Evolutionary conservation across 2,113 vertebrate species (phyloP), one percentile per base, ranked within the genome.

Genomic region (Antidorcas marsupialis): DNA sequence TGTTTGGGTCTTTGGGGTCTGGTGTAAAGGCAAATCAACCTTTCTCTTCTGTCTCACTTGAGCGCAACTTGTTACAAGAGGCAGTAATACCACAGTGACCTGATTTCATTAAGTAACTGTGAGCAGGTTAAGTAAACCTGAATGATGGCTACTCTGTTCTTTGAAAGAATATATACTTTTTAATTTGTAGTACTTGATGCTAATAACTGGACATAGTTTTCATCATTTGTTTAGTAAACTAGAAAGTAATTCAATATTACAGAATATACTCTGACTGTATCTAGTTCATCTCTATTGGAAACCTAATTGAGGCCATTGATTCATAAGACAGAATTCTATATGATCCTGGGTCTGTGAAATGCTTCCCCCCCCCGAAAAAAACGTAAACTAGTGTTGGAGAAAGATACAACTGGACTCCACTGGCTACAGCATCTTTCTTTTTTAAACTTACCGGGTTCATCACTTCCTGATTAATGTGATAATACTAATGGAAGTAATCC

Each of bases 91-190:
- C 16, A 6, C 59, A 33, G 93, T 92, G 91, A 98, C 93, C 95
- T 93, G 86, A 96, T 87, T 96, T 97, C 55, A 87, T 87, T 97
- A 98, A 92, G 47, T 93, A 89, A 91, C 84, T 84, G 74, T 90
- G 93, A 95, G 86, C 43, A 96, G 89, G 50, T 97, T 95, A 98
- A 97, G 59, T 89, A 94, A 98, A 91, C 83, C 43, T 86, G 59
- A 97, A 43, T 90, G 59, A 97, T 81, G 33, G 43, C 47, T 45
- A 67, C 33, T 89, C 25, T n/a, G 6, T 36, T 93, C 12, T 36
- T 85, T 60, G n/a, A 89, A 84, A 82, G 82, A 33, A 12, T 27
- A 9, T 83, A 2, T 45, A 15, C 23, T 45, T 59, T 91, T 55
- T 60, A 33, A 79, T 91, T 94, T 93, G 16, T 59, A 45, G 60